Base-by-base conservation (phyloP, 2,113 vertebrate species). In the Cavia porcellus region DNA sequence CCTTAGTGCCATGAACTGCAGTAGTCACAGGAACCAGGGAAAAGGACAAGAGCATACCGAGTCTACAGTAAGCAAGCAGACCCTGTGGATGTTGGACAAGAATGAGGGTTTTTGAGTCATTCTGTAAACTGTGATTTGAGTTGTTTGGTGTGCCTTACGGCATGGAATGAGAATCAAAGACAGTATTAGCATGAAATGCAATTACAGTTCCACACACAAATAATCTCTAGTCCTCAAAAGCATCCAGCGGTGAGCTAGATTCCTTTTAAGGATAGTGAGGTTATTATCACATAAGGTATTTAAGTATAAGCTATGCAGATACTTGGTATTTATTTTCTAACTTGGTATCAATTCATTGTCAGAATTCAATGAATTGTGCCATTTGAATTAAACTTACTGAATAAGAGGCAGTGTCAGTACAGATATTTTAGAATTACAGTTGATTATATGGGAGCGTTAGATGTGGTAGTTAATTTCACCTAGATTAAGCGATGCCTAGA, bases 11-110 rank as follows among this genome's bases (percentile, higher is more conserved):
- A 24, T 45, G 62, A 68, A 38, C 14, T 24, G 57, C 50, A 79
- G 47, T 35, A 7, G 38, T 47, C 68, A 0, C 15, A 0, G 0
- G 68, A 72, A 17, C 75, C 19, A 7, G 0, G 9, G 12, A 47
- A 0, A 52, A 62, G 47, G 11, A 77, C 11, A 4, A 1, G 3
- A 50, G 8, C 17, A 8, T 3, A 9, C n/a, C 35, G 55, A 84
- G 7, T 61, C 68, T 80, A 22, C 15, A 25, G 25, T 72, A 94
- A 90, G 28, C 42, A 66, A 20, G 80, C 3, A 38, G 68, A 68
- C 50, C 38, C 45, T 32, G 57, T n/a, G 75, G 11, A 24, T 15
- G 5, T 15, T 66, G 64, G 75, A 30, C 19, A 47, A 32, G 50
- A 95, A 74, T 89, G 38, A 38, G 32, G 17, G 14, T 30, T 35